Percentiles rank a stretch among this genome's conserved stretches.
These are phyloP conservation scores for Picathartes gymnocephalus DNA, from an alignment of 2,113 vertebrate species.

Conservation along the genomic window DNA sequence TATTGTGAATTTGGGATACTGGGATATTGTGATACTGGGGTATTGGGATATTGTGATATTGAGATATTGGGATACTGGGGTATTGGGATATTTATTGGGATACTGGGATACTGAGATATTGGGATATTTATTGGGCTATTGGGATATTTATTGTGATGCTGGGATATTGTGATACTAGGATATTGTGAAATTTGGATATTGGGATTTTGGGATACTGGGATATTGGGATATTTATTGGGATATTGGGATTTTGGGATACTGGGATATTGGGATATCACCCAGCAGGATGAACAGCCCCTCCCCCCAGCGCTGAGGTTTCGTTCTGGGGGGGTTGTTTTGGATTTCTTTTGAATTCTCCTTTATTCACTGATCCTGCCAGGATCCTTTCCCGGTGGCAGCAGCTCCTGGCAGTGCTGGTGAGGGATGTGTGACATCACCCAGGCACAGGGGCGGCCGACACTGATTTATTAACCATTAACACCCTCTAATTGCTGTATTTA, in stretches of 20 bases:
- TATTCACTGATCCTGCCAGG: fast-evolving
- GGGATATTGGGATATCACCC: not conserved
- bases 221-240: too few species aligned
- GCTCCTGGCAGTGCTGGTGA: not conserved
- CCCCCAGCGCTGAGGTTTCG: too few species aligned
- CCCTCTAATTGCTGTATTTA: fast-evolving
- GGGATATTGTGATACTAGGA: fast-evolving
- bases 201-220: not conserved
- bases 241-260: not conserved
- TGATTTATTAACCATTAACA: not conserved
- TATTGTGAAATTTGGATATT: not conserved
- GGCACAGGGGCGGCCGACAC: fast-evolving
- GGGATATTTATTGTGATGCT: not conserved
- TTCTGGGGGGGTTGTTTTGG: not conserved
- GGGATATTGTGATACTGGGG: too few species aligned
- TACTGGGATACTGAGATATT: too few species aligned
- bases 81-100: not conserved
- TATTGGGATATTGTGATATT: not conserved
- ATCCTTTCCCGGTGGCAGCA: too few species aligned
- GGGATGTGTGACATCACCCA: fast-evolving
- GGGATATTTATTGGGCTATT: fast-evolving
- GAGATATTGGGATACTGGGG: not conserved
- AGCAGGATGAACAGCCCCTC: not conserved
- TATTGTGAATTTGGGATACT: not conserved
- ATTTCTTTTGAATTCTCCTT: not conserved